These are phyloP conservation scores for Drosophila vallismaia DNA, from an alignment of 2,888 invertebrate species.

Conservation along the genomic window DNA sequence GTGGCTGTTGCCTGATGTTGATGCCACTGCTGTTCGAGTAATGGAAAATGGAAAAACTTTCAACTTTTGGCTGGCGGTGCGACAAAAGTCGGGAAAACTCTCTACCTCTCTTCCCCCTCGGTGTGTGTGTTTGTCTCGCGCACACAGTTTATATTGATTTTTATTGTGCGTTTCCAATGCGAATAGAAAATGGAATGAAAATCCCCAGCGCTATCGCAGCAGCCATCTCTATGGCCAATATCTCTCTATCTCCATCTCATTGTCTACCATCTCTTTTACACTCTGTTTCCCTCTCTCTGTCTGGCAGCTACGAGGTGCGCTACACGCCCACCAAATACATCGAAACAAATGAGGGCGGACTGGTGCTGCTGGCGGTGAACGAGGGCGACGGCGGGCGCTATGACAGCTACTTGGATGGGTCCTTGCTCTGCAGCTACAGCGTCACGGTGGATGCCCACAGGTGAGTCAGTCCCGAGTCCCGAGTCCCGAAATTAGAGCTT, in stretches of 20 bases:
- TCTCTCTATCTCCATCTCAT: conserved; percentile 13
- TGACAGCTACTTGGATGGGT: conserved; percentile 95
- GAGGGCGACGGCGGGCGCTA: conserved; percentile 95
- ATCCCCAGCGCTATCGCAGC: conserved; percentile 42
- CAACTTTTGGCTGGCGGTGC: conserved; percentile 27
- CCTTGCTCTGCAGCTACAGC: conserved; percentile 94
- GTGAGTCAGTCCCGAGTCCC: conserved; percentile 78
- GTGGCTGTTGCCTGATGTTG: conserved; percentile 34
- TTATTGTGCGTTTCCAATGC: conserved; percentile 70
- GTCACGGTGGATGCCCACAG: conserved; percentile 96
- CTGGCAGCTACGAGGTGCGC: conserved; percentile 83
- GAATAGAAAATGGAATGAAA: conserved; percentile 45
- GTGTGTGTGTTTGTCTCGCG: conserved; percentile 11
- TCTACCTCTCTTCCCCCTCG: not conserved
- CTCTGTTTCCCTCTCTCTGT: conserved; percentile 19
- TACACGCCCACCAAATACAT: conserved; percentile 95
- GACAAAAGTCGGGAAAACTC: conserved; percentile 16
- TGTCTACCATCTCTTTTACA: conserved; percentile 11
- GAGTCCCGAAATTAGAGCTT: not conserved
- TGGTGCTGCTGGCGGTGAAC: conserved; percentile 94
- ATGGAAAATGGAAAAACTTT: conserved; percentile 82
- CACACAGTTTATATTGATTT: conserved; percentile 70
- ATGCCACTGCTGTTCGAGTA: conserved; percentile 55
- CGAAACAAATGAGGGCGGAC: conserved; percentile 95
- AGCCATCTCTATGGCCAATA: conserved; percentile 34